Evolutionary conservation across 2,797 vertebrate genomes (phyloP).

Genomic region (Hapalemur alaotrensis): DNA sequence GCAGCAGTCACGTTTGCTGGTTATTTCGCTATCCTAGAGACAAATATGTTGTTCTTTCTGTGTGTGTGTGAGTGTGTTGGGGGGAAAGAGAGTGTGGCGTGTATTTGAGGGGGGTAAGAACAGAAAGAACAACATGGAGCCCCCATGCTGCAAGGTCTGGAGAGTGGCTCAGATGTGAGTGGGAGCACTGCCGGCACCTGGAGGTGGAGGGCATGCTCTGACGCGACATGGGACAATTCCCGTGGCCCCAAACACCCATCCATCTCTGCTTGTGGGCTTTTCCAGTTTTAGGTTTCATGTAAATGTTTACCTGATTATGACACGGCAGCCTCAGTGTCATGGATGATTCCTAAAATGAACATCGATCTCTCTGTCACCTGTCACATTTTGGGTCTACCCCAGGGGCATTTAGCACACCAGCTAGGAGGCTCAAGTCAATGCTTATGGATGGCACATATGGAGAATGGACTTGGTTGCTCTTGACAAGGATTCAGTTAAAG

Average conservation of each 20-base stretch:
- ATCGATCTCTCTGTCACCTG: background rate
- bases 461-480: background rate
- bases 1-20: background rate
- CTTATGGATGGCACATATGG: background rate
- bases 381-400: background rate
- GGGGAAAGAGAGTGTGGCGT: background rate
- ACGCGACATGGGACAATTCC: background rate
- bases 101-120: no score
- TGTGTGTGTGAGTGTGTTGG: background rate
- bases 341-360: background rate
- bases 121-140: background rate
- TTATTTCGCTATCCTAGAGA: background rate
- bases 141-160: background rate
- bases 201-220: background rate
- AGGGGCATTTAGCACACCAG: background rate
- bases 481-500: background rate
- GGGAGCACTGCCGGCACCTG: background rate
- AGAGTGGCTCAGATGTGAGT: background rate
- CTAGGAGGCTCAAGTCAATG: background rate
- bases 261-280: background rate
- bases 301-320: background rate
- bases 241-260: background rate
- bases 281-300: background rate
- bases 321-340: background rate
- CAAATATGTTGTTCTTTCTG: background rate